Evolutionary conservation across 2,113 vertebrate genomes (phyloP).

Genomic region (Paratilapia polleni): DNA sequence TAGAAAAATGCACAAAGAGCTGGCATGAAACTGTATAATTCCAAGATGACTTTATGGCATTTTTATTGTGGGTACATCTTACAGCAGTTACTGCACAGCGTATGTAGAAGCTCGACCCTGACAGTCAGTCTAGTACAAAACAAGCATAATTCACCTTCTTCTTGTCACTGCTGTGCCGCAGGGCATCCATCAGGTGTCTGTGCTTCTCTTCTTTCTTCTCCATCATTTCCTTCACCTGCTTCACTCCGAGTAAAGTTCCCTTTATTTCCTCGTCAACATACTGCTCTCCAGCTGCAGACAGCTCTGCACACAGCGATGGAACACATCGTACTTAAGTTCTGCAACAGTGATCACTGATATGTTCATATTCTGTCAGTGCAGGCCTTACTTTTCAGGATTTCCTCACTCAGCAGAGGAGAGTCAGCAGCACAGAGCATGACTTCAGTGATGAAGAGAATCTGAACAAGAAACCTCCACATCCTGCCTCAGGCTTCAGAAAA

Average conservation of each 20-base stretch:
- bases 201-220: constrained; percentile 84
- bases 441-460: constrained; percentile 63
- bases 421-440: constrained; percentile 66
- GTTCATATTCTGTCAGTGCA: not conserved
- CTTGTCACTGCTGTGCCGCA: constrained; percentile 86
- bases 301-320: constrained; percentile 59
- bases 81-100: not conserved
- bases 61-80: not conserved
- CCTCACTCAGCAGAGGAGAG: constrained; percentile 60
- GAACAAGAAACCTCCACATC: constrained; percentile 77
- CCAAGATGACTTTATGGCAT: not conserved
- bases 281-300: constrained; percentile 80
- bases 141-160: constrained; percentile 75
- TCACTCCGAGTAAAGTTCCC: constrained; percentile 83
- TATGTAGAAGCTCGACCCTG: not conserved
- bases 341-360: not conserved
- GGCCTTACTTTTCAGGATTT: constrained; percentile 76
- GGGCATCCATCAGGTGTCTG: constrained; percentile 80
- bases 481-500: constrained; percentile 36
- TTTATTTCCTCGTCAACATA: constrained; percentile 82
- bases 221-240: constrained; percentile 87
- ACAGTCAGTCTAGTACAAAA: not conserved
- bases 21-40: not conserved
- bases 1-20: constrained; percentile 11
- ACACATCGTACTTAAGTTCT: not conserved